phyloP scores from a whole-genome alignment of 2,888 invertebrate species.

The Dione vanillae region DNA sequence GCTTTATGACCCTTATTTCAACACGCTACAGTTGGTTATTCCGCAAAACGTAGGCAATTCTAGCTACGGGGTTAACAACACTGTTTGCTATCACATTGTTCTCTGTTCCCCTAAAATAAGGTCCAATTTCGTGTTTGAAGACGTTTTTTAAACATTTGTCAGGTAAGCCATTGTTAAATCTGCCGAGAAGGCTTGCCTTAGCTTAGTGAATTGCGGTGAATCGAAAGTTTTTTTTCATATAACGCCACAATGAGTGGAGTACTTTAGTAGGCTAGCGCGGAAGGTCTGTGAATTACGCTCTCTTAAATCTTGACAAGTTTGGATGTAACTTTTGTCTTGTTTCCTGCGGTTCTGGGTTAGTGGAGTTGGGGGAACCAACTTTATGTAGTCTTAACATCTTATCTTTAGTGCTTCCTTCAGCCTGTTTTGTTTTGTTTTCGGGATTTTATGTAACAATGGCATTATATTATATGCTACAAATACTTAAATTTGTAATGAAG shows the following conservation, averaged over 20 bases:
- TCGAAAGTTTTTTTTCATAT: constrained; percentile 44
- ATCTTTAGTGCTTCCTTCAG: not conserved
- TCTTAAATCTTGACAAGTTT: constrained; percentile 33
- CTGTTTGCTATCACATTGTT: constrained; percentile 1
- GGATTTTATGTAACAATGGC: not conserved
- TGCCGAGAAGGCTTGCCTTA: constrained; percentile 45
- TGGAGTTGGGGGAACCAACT: not conserved
- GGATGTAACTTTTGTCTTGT: constrained; percentile 7
- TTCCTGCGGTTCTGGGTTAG: constrained; percentile 22
- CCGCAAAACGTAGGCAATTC: constrained; percentile 32
- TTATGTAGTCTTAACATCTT: not conserved
- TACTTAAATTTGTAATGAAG: too few species aligned
- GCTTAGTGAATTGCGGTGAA: constrained; percentile 45
- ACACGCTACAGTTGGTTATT: constrained; percentile 36
- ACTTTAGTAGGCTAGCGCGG: constrained; percentile 21
- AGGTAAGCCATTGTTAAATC: constrained; percentile 45
- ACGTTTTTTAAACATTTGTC: constrained; percentile 10
- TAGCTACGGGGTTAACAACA: constrained; percentile 42
- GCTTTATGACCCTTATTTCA: constrained; percentile 35
- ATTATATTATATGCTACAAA: too few species aligned
- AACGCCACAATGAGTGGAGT: constrained; percentile 37
- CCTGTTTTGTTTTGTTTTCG: not conserved
- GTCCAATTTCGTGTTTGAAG: not conserved
- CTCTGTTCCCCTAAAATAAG: constrained; percentile 1
- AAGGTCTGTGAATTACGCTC: constrained; percentile 37